Evolutionary conservation across 2,113 vertebrate species (phyloP).

Genomic region (Odobenus rosmarus): DNA sequence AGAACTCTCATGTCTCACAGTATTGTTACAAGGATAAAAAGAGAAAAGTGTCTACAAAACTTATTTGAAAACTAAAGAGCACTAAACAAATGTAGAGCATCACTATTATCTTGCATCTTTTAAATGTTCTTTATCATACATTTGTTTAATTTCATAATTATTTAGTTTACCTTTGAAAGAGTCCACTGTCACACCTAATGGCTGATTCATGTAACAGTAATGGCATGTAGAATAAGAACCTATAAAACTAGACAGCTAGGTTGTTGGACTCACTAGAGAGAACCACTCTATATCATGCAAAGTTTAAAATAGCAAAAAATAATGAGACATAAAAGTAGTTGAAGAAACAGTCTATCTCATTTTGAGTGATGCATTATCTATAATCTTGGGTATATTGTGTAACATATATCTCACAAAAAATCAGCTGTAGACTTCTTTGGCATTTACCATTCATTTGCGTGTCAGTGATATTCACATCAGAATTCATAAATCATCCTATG

Average conservation of each 20-base stretch:
- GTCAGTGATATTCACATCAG: neutral
- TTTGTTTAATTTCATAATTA: neutral
- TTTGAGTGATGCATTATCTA: neutral
- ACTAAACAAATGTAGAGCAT: neutral
- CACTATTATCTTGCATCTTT: neutral
- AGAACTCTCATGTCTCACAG: neutral
- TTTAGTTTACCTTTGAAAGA: neutral
- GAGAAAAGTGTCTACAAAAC: neutral
- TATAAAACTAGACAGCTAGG: neutral
- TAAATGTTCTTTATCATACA: neutral
- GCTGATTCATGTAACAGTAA: neutral
- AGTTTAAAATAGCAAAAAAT: slow-evolving; percentile 1
- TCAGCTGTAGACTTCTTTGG: neutral
- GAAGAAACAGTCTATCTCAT: neutral
- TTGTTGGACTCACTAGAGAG: neutral
- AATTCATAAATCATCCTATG: slow-evolving; percentile 1
- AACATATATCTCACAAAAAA: neutral
- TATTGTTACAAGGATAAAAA: neutral
- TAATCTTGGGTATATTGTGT: neutral
- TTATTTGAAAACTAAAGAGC: neutral
- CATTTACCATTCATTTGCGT: neutral
- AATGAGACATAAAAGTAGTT: neutral
- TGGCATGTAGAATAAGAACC: neutral
- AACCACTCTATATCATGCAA: neutral
- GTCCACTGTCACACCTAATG: neutral